Evolutionary conservation across 1,140 invertebrate species (phyloP), one percentile per base, ranked within the genome.

Genomic region (Heliothis virescens): DNA sequence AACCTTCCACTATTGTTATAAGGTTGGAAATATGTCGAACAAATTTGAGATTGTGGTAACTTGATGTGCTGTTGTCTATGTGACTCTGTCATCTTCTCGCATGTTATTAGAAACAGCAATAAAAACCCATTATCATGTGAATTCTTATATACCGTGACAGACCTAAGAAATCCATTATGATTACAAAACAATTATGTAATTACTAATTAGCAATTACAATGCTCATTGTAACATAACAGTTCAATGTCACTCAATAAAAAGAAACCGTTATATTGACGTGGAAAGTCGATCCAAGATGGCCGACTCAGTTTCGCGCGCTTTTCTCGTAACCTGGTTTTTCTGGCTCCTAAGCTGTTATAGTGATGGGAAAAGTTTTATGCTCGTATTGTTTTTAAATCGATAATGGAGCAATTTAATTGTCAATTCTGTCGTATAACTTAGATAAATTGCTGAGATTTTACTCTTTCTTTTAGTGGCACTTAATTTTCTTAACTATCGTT

Each of bases 281-380:
- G 78, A 71, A 79, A 79, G 69, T 73, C 26, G 18, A 16, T 62
- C 50, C 72, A 79, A 72, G 57, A 79, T 73, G 78, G 67, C 59
- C 55, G 13, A 16, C 41, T 15, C 10, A 41, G 67, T 74, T 73
- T 79, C 55, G 67, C 67, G 67, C 69, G 69, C 59, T 63, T 79
- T 79, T 79, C 26, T 16, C 71, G 26, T 29, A 26, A 13, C 29
- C 29, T 53, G 52, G 69, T 72, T 72, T 72, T 72, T 72, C 69
- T 72, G 21, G 13, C 41, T 52, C 12, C 15, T 26, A 62, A 26
- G n/a, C 62, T 65, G 34, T 72, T 57, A 67, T 13, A 50, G 16
- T 67, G 41, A 72, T 72, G 69, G 52, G 69, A 72, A 57, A 48
- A 57, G n/a, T 72, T 55, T 72, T 41, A 55, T 34, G 7, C 16